Evolutionary conservation across 2,113 vertebrate genomes (phyloP).

Genomic region (Oncorhynchus nerka): DNA sequence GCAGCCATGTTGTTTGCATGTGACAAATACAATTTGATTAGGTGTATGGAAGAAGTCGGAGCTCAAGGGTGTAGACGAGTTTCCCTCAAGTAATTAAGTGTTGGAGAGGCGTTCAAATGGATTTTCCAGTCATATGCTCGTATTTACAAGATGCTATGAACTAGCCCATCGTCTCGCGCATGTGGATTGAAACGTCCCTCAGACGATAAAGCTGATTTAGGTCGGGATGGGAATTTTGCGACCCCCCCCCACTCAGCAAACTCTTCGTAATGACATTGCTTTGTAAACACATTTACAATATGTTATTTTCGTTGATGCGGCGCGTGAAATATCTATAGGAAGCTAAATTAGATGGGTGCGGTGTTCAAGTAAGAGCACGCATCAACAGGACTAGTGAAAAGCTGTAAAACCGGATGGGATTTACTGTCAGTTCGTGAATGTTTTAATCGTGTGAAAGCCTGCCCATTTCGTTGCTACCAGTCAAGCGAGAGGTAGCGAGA

Average conservation of each 20-base stretch:
- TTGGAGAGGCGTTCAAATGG: too few relatives aligned
- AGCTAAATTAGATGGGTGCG: too few relatives aligned
- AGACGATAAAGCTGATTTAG: conserved; percentile 15
- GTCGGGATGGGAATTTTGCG: not conserved
- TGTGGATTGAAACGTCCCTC: conserved; percentile 2
- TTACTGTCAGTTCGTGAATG: not conserved
- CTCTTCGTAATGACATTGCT: not conserved
- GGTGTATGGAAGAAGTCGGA: too few relatives aligned
- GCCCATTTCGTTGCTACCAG: too few relatives aligned
- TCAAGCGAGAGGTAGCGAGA: not conserved
- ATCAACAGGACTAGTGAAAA: not conserved
- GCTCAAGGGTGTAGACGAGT: too few relatives aligned
- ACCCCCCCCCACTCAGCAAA: not conserved
- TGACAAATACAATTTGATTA: too few relatives aligned
- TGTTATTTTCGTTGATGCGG: not conserved
- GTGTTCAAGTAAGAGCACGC: not conserved
- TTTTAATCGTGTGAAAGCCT: not conserved
- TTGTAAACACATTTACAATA: not conserved
- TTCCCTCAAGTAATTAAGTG: too few relatives aligned
- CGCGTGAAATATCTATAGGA: not conserved
- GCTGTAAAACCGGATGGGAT: not conserved
- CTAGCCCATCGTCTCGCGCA: too few relatives aligned
- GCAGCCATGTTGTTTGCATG: too few relatives aligned
- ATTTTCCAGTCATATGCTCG: too few relatives aligned
- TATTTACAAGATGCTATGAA: not conserved